These are phyloP conservation scores for Sesamia inferens DNA, from an alignment of 2,888 invertebrate species.

Conservation along the genomic window DNA sequence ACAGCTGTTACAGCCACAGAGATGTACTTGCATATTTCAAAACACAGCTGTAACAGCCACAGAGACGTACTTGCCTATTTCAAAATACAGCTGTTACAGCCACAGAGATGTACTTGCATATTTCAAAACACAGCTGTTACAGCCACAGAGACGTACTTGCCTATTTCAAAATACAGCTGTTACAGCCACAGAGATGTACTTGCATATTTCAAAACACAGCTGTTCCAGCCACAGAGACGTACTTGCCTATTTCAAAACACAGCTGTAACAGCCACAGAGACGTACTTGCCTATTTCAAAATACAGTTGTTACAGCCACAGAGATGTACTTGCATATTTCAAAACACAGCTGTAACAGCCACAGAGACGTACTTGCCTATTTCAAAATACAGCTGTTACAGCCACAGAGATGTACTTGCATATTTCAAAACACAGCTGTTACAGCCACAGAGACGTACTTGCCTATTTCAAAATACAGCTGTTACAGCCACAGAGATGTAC, in stretches of 20 bases:
- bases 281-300: not conserved
- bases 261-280: too few relatives aligned
- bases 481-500: not conserved
- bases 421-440: too few relatives aligned
- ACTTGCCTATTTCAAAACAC: not conserved
- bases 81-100: too few relatives aligned
- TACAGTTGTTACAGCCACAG: too few relatives aligned
- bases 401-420: not conserved
- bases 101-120: not conserved
- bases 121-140: too few relatives aligned
- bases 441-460: not conserved
- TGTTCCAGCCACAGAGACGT: too few relatives aligned
- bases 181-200: not conserved
- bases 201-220: not conserved
- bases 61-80: not conserved
- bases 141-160: not conserved
- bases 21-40: not conserved
- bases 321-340: not conserved
- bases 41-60: too few relatives aligned
- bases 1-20: too few relatives aligned
- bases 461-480: too few relatives aligned
- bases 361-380: not conserved
- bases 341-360: too few relatives aligned
- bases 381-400: rapidly evolving
- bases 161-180: too few relatives aligned